These are phyloP conservation scores for Rhodophaea formosa DNA, from an alignment of 2,888 invertebrate genomes.

Conservation along the genomic window DNA sequence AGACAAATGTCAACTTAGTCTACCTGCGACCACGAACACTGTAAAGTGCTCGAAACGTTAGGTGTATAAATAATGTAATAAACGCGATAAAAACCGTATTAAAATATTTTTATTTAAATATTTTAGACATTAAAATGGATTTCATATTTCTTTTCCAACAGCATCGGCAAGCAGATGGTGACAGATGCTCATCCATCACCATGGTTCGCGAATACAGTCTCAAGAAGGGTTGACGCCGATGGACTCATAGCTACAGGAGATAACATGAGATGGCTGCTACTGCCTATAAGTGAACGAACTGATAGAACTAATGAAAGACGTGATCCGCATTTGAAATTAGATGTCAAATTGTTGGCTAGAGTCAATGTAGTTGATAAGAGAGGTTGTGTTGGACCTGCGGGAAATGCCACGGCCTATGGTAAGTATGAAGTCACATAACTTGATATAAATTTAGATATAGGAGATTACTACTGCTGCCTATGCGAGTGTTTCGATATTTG, in stretches of 20 bases:
- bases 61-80: too few species aligned
- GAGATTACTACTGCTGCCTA: too few species aligned
- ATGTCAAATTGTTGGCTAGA: constrained; percentile 58
- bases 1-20: too few species aligned
- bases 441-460: too few species aligned
- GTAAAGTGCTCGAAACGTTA: too few species aligned
- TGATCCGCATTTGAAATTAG: constrained; percentile 31
- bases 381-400: constrained; percentile 61
- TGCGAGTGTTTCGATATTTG: too few species aligned
- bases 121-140: too few species aligned
- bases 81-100: too few species aligned
- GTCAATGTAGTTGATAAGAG: constrained; percentile 64
- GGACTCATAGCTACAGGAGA: constrained; percentile 55
- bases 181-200: constrained; percentile 60
- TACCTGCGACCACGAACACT: too few species aligned
- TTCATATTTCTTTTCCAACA: constrained; percentile 33
- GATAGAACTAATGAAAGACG: constrained; percentile 32
- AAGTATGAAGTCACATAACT: too few species aligned
- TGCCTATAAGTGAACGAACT: constrained; percentile 49
- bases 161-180: constrained; percentile 69
- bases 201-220: constrained; percentile 60
- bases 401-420: constrained; percentile 59
- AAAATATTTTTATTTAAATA: too few species aligned
- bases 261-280: constrained; percentile 40
- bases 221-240: constrained; percentile 43